Evolutionary conservation across 23 tunicate species (phyloP).

Genomic region (Styela plicata): DNA sequence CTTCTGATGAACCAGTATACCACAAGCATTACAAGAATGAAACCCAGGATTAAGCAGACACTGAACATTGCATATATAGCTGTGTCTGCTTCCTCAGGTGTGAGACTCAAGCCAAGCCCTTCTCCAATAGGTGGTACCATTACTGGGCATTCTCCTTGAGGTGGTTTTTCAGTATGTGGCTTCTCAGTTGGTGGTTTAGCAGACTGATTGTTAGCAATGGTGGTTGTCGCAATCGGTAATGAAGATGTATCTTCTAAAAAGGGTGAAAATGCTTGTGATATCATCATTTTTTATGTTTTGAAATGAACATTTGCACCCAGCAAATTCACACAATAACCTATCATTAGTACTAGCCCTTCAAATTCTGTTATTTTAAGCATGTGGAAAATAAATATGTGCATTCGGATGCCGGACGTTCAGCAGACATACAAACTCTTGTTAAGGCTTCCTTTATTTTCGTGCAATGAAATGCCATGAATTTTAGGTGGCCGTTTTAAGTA

Average conservation of each 20-base stretch:
- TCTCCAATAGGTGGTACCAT: neutral
- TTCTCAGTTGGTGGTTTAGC: neutral
- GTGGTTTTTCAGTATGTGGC: neutral
- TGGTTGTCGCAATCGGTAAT: neutral
- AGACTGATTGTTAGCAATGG: neutral
- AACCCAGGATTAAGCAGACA: slow-evolving; percentile 11
- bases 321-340: too few relatives aligned
- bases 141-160: neutral
- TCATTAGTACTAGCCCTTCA: too few relatives aligned
- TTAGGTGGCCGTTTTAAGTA: too few relatives aligned
- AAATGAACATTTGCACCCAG: too few relatives aligned
- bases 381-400: too few relatives aligned
- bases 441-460: too few relatives aligned
- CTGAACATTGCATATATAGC: slow-evolving; percentile 12
- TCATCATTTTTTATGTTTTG: too few relatives aligned
- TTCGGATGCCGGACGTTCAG: too few relatives aligned
- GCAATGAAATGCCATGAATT: too few relatives aligned
- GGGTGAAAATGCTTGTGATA: too few relatives aligned
- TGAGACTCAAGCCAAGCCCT: neutral
- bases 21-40: neutral
- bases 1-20: neutral
- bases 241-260: neutral
- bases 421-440: too few relatives aligned
- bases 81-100: slow-evolving; percentile 10
- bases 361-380: too few relatives aligned